phyloP scores from a whole-genome alignment of 1,140 invertebrate species.

The Aricia agestis region DNA sequence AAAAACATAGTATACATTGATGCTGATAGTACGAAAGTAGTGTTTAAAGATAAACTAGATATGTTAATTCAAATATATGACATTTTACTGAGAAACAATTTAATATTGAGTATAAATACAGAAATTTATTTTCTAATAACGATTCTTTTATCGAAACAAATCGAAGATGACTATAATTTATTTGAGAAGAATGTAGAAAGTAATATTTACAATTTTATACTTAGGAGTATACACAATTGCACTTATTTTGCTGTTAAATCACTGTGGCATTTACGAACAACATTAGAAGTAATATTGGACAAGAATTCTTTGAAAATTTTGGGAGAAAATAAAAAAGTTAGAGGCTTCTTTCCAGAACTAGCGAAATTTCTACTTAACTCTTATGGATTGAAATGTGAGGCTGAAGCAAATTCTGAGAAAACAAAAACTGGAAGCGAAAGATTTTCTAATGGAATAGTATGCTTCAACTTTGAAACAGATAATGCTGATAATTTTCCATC shows the following conservation, averaged over 20 bases:
- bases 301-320: conserved; percentile 62
- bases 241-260: conserved; percentile 68
- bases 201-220: conserved; percentile 39
- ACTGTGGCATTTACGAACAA: conserved; percentile 50
- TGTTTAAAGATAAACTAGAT: conserved; percentile 56
- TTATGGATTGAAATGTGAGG: conserved; percentile 56
- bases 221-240: conserved; percentile 64
- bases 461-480: conserved; percentile 83
- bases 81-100: conserved; percentile 58
- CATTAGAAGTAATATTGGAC: conserved; percentile 64
- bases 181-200: conserved; percentile 39
- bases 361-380: conserved; percentile 62
- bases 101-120: conserved; percentile 62
- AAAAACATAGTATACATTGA: conserved; percentile 39
- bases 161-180: conserved; percentile 42
- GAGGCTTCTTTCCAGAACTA: conserved; percentile 56
- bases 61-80: conserved; percentile 60
- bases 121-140: conserved; percentile 71
- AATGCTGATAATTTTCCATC: conserved; percentile 88
- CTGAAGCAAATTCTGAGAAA: conserved; percentile 41
- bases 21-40: conserved; percentile 49
- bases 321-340: conserved; percentile 62
- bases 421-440: conserved; percentile 30
- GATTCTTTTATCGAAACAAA: conserved; percentile 60
- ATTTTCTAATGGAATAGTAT: conserved; percentile 55